Evolutionary conservation across 2,888 invertebrate species (phyloP).

Genomic region (Meiosimyza decipiens): DNA sequence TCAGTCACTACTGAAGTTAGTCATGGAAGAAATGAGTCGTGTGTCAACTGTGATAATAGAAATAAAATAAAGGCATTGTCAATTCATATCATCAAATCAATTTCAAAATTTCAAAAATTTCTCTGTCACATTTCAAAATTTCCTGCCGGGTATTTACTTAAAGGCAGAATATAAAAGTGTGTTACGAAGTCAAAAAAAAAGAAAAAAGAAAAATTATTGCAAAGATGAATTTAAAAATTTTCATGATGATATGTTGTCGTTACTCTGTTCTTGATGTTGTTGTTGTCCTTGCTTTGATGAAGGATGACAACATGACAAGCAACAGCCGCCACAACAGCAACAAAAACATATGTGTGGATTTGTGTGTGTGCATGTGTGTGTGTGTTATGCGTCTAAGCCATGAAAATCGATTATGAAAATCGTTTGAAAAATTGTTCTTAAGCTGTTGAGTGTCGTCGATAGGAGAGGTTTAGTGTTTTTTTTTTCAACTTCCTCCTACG

Average conservation of each 20-base stretch:
- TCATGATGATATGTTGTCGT: conserved; percentile 31
- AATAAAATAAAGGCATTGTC: too few species aligned
- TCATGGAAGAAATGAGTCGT: too few species aligned
- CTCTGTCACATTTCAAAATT: too few species aligned
- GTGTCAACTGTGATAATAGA: too few species aligned
- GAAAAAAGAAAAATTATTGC: conserved; percentile 20
- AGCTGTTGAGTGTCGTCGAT: conserved; percentile 16
- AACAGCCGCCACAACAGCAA: conserved; percentile 21
- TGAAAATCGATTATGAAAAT: conserved; percentile 44
- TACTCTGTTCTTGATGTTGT: background rate
- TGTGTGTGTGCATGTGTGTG: conserved; percentile 16
- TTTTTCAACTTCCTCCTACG: background rate
- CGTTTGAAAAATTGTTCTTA: conserved; percentile 34
- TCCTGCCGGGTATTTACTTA: too few species aligned
- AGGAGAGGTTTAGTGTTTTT: conserved; percentile 30
- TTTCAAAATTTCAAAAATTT: too few species aligned
- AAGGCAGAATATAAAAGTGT: too few species aligned
- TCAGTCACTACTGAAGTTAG: too few species aligned
- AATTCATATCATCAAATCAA: too few species aligned
- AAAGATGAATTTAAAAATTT: conserved; percentile 28
- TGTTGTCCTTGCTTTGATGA: conserved; percentile 28
- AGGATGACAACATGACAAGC: conserved; percentile 29
- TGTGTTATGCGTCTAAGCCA: conserved; percentile 13
- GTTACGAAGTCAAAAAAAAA: too few species aligned
- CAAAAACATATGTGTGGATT: background rate